Base-by-base conservation (phyloP, 2,113 vertebrate species). In the Bubo bubo region DNA sequence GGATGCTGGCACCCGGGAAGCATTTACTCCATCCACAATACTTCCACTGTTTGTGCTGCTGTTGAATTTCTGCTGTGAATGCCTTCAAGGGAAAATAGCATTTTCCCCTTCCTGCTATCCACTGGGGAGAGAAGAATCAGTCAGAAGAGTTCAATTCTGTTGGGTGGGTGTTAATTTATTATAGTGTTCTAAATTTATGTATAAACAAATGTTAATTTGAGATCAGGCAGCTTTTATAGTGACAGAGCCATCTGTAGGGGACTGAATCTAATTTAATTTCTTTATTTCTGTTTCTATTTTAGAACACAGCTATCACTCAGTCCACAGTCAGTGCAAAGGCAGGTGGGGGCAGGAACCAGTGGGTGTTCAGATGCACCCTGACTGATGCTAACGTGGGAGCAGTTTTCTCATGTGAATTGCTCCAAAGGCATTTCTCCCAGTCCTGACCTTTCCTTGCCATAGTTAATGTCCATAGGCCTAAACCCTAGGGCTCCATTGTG, bases 201-300 rank as follows among this genome's bases (percentile, higher is more conserved):
- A 56, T 56, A 95, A 96, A 82, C 64, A 79, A 96, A 84, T n/a
- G 22, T 72, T 93, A 76, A 91, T 86, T 79, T 87, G 76, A 63
- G 55, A 91, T 55, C 91, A 96, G 84, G 79, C 22, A 26, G 92
- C 83, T 91, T 91, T 93, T 94, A 63, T 64, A 87, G 83, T 87
- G 83, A 15, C 47, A 89, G 66, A 93, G 21, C 74, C 86, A 93
- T 95, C 93, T 96, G 90, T 72, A 95, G 88, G 34, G 64, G 47
- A 67, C 77, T 35, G 52, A 67, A 43, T 94, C 75, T 87, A 92
- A 86, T 89, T 90, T 84, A 1, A 88, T 93, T 71, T 91, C 58
- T 90, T 87, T 74, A 27, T 59, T 93, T 95, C 35, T 32, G 20
- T 91, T 93, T 70, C 56, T 91, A 2, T 96, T 88, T 93, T 64